Evolutionary conservation across 2,888 invertebrate species (phyloP), one percentile per base, ranked within the genome.

Genomic region (Drosophila formosana): DNA sequence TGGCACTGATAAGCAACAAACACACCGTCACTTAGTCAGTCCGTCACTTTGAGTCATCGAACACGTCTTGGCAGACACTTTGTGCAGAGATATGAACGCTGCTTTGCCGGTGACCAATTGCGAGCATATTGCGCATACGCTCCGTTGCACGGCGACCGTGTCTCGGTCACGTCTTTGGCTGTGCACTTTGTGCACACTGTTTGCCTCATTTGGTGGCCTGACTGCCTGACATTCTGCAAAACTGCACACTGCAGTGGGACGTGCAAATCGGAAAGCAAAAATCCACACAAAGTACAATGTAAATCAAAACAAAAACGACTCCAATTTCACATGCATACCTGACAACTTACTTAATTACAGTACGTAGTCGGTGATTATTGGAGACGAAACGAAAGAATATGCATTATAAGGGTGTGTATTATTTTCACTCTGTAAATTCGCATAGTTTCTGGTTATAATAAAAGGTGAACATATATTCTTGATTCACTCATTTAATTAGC

Each of bases 151-250:
- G 56, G 46, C 58, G 56, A 62, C 68, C 66, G 45, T 65, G 79
- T 73, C 85, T 82, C 82, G 82, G 82, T 88, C 82, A 82, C 82
- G 82, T 82, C 88, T 88, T 78, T 47, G 51, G 57, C 63, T 67
- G 55, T 84, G 82, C 88, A 87, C 78, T 82, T 75, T 75, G 61
- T 63, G 78, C 66, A 32, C 61, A 49, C 43, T 66, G 25, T 49
- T 58, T 63, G 63, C 78, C 67, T 62, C 75, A 78, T 75, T 78
- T 72, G n/a, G 4, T 11, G 78, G 23, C 4, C 11, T 32, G 8
- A 3, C 28, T 3, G 46, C 11, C 23, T 25, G 32, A 32, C 45
- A 55, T 32, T 55, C 66, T 37, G 18, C 18, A 18, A 18, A 18
- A 18, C 55, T 39, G 75, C 74, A 55, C 67, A 58, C 53, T 73